Percentiles rank a stretch among this genome's conserved stretches.
These are phyloP conservation scores for Leptopilina boulardi DNA, from an alignment of 1,140 invertebrate species.

Conservation along the genomic window DNA sequence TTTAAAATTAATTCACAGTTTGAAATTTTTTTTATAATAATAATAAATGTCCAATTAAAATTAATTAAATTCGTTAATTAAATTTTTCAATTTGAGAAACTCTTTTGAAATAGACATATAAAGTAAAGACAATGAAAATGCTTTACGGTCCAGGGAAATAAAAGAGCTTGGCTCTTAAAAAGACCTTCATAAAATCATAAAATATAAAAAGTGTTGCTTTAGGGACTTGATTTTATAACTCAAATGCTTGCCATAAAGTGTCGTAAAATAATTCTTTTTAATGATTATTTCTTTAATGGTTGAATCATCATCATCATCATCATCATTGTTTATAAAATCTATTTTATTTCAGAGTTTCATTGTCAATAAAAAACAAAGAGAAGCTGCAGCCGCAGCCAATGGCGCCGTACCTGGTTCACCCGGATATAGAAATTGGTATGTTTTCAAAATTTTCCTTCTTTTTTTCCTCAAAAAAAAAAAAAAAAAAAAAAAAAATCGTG, in stretches of 20 bases:
- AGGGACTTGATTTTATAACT: constrained; percentile 10
- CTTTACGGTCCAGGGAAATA: neutral
- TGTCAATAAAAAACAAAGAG: constrained; percentile 91
- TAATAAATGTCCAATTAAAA: too few species aligned
- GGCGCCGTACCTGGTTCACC: constrained; percentile 82
- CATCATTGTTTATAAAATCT: constrained; percentile 40
- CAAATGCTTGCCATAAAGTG: constrained; percentile 5
- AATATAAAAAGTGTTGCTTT: neutral
- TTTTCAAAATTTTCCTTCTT: constrained; percentile 37
- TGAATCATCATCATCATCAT: neutral
- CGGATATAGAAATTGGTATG: constrained; percentile 88
- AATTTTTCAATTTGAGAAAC: too few species aligned
- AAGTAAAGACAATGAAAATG: neutral
- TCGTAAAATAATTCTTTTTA: constrained; percentile 4
- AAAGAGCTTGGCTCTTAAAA: neutral
- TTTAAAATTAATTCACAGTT: too few species aligned
- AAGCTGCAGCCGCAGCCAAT: constrained; percentile 84
- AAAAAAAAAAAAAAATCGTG: too few species aligned
- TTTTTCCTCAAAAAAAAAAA: too few species aligned
- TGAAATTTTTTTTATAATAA: too few species aligned
- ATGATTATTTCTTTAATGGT: constrained; percentile 18
- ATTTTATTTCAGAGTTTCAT: constrained; percentile 86
- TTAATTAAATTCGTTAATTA: too few species aligned
- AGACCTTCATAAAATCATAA: constrained; percentile 19
- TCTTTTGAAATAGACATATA: too few species aligned